Evolutionary conservation across 2,888 invertebrate species (phyloP).

Genomic region (Odontocerum albicorne): DNA sequence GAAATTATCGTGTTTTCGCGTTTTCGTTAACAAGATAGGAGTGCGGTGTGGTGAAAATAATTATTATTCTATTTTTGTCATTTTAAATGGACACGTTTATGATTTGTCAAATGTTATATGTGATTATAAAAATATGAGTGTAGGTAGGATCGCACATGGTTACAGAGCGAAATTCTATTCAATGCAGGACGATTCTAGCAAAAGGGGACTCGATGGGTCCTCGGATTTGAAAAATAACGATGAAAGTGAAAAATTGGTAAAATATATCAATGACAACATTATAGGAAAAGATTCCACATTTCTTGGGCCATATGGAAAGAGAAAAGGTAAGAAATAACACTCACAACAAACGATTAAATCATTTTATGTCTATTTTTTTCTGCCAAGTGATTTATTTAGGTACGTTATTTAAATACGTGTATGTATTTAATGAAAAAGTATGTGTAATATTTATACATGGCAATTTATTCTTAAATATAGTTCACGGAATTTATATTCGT

Average conservation of each 20-base stretch:
- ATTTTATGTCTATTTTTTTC: too few relatives aligned
- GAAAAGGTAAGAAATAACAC: constrained; percentile 76
- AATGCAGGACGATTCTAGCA: constrained; percentile 51
- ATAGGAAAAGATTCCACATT: constrained; percentile 81
- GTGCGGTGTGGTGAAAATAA: constrained; percentile 3
- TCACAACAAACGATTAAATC: too few relatives aligned
- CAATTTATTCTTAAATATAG: too few relatives aligned
- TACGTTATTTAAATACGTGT: too few relatives aligned
- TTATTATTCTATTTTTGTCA: background rate
- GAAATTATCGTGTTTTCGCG: too few relatives aligned
- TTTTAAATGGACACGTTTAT: background rate
- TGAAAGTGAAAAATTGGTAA: constrained; percentile 70
- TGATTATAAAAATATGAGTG: constrained; percentile 54
- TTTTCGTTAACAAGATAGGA: too few relatives aligned
- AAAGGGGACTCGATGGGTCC: constrained; percentile 3
- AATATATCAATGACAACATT: constrained; percentile 79
- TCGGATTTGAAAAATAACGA: constrained; percentile 57
- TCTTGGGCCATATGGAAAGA: constrained; percentile 78
- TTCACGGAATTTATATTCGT: too few relatives aligned
- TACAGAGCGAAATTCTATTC: constrained; percentile 57
- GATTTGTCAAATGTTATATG: constrained; percentile 39
- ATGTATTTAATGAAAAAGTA: too few relatives aligned
- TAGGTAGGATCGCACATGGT: constrained; percentile 54
- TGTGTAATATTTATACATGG: too few relatives aligned
- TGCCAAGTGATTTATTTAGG: too few relatives aligned